Percentiles rank a stretch among this genome's conserved stretches.
These are phyloP conservation scores for Oscarella lobularis DNA, from an alignment of 37 sponge, comb jelly and placozoan species.

Conservation along the genomic window DNA sequence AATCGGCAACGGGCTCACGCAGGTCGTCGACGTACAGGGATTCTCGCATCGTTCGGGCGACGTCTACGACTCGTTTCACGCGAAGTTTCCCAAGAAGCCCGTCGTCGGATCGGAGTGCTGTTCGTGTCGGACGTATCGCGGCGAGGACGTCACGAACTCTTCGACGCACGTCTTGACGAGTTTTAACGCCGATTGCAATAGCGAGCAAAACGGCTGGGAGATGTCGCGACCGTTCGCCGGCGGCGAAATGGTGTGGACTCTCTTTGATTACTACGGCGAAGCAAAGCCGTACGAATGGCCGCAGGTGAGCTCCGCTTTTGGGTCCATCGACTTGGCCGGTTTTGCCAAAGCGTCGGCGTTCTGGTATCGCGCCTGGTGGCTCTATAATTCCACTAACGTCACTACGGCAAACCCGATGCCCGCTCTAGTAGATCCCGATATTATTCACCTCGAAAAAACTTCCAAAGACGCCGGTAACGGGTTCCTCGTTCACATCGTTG, in stretches of 20 bases:
- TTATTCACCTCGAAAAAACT: neutral
- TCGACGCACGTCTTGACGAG: neutral
- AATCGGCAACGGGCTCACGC: conserved; percentile 12
- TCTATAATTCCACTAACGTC: conserved; percentile 23
- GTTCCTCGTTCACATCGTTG: conserved; percentile 36
- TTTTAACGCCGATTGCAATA: conserved; percentile 31
- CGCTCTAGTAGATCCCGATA: neutral
- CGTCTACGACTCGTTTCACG: conserved; percentile 19
- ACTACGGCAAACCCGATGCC: neutral
- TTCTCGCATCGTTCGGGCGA: conserved; percentile 31
- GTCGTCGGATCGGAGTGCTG: conserved; percentile 13
- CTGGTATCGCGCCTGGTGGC: conserved; percentile 48
- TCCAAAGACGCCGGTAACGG: conserved; percentile 1
- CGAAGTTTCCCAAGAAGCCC: conserved; percentile 25
- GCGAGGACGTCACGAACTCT: conserved; percentile 15
- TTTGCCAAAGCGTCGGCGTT: conserved; percentile 45
- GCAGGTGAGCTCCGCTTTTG: conserved; percentile 32
- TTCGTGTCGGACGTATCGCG: conserved; percentile 20
- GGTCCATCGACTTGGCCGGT: conserved; percentile 44
- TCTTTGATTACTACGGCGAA: conserved; percentile 41
- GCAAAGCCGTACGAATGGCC: conserved; percentile 33
- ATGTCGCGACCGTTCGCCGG: conserved; percentile 29
- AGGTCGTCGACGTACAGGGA: conserved; percentile 34
- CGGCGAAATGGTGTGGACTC: conserved; percentile 48
- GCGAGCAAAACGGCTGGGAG: conserved; percentile 17